These are phyloP conservation scores for Drosophila ohnishii DNA, from an alignment of 1,140 invertebrate species.

Conservation along the genomic window DNA sequence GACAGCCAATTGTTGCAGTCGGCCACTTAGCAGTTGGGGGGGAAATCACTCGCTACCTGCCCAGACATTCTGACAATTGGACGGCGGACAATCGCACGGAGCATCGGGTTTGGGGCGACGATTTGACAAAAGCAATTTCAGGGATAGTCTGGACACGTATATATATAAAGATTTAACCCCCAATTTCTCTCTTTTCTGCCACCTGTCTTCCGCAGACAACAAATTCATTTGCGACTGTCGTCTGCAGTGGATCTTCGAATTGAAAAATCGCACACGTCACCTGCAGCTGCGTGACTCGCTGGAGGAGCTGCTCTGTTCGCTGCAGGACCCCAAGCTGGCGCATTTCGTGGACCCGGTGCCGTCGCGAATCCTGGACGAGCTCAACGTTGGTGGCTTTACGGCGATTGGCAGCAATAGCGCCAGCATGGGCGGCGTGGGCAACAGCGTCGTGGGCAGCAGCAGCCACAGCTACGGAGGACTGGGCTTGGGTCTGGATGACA, in stretches of 20 bases:
- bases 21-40: constrained; percentile 65
- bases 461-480: constrained; percentile 8
- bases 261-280: constrained; percentile 89
- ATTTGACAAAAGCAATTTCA: constrained; percentile 80
- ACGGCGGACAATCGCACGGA: not conserved
- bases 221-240: constrained; percentile 91
- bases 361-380: constrained; percentile 63
- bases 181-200: constrained; percentile 11
- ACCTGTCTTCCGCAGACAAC: constrained; percentile 86
- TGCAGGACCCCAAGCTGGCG: constrained; percentile 84
- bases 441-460: constrained; percentile 46
- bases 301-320: constrained; percentile 87
- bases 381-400: constrained; percentile 74
- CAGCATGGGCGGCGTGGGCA: constrained; percentile 71
- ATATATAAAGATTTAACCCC: constrained; percentile 30
- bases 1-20: constrained; percentile 79
- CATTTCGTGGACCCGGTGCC: constrained; percentile 77
- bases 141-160: constrained; percentile 11
- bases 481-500: constrained; percentile 22
- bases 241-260: constrained; percentile 89
- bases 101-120: constrained; percentile 19
- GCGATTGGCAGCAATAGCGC: constrained; percentile 73
- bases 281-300: constrained; percentile 86
- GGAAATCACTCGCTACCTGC: constrained; percentile 47
- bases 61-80: constrained; percentile 34